These are phyloP conservation scores for Cyprinodon brontotheroides DNA, from an alignment of 2,113 vertebrate genomes.

Conservation along the genomic window DNA sequence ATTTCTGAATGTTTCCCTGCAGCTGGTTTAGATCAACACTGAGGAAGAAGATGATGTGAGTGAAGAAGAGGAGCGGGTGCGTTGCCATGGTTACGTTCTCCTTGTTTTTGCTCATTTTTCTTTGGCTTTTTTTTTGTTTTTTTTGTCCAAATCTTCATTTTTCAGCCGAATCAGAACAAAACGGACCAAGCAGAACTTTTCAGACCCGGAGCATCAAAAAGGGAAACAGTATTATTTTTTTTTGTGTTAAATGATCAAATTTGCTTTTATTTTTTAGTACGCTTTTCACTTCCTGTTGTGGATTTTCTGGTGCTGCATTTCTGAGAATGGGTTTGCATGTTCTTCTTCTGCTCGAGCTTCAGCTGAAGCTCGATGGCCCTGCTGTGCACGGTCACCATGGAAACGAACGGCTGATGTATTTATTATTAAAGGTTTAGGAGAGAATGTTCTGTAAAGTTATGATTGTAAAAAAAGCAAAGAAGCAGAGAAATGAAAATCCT, in stretches of 20 bases:
- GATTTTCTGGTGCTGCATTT: no score
- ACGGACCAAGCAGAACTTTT: slow-evolving; percentile 67
- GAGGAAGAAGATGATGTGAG: slow-evolving; percentile 33
- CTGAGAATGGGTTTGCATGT: no score
- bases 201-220: slow-evolving; percentile 48
- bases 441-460: slow-evolving; percentile 74
- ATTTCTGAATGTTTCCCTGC: slow-evolving; percentile 67
- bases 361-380: slow-evolving; percentile 59
- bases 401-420: slow-evolving; percentile 67
- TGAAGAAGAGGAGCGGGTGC: slow-evolving; percentile 26
- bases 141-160: background rate
- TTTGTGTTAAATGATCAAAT: slow-evolving; percentile 23
- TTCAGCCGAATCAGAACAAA: slow-evolving; percentile 2
- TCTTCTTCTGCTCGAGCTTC: background rate
- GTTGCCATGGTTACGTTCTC: background rate
- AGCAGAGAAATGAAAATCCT: slow-evolving; percentile 68
- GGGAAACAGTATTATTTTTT: slow-evolving; percentile 61
- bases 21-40: slow-evolving; percentile 50
- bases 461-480: slow-evolving; percentile 59
- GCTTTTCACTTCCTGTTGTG: slow-evolving; percentile 21
- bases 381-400: slow-evolving; percentile 72
- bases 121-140: background rate
- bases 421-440: slow-evolving; percentile 54
- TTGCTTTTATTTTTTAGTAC: slow-evolving; percentile 7
- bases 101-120: background rate